Evolutionary conservation across 2,797 vertebrate genomes (phyloP).

Genomic region (Paedocypris micromegethes): DNA sequence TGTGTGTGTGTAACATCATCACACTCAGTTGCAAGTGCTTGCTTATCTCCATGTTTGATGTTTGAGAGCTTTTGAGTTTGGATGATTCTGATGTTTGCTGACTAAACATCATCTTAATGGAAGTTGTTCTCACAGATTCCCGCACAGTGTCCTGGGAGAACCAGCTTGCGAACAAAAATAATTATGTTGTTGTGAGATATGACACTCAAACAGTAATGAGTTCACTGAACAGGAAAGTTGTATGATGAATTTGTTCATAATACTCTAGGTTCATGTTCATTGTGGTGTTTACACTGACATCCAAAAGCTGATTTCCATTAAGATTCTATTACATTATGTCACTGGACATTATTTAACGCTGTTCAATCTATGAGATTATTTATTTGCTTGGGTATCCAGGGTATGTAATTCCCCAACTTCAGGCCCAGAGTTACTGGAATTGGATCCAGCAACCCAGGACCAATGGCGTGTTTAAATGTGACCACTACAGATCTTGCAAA

Average conservation of each 20-base stretch:
- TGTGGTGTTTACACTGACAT: conserved; percentile 31
- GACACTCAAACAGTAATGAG: conserved; percentile 58
- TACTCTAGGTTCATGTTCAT: conserved; percentile 9
- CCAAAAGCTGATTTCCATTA: conserved; percentile 20
- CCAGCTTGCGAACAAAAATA: conserved; percentile 66
- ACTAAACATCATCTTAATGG: conserved; percentile 70
- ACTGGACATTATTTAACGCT: conserved; percentile 3
- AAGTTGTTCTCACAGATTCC: conserved; percentile 61
- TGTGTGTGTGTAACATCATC: no score
- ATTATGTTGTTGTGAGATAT: conserved; percentile 67
- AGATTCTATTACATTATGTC: neutral
- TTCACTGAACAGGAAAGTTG: conserved; percentile 34
- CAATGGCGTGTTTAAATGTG: no score
- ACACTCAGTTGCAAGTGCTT: neutral
- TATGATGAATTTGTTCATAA: conserved; percentile 16
- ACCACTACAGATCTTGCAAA: no score
- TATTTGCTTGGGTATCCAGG: neutral
- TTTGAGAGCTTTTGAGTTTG: conserved; percentile 53
- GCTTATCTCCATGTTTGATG: conserved; percentile 32
- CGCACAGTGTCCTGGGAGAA: conserved; percentile 60
- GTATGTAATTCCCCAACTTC: neutral
- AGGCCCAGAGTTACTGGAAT: no score
- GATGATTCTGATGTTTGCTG: conserved; percentile 60
- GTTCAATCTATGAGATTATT: neutral
- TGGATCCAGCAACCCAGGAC: no score